Evolutionary conservation across 37 sponge, comb jelly and placozoan genomes (phyloP), one percentile per base, ranked within the genome.

Genomic region (Aphrocallistes beatrix): DNA sequence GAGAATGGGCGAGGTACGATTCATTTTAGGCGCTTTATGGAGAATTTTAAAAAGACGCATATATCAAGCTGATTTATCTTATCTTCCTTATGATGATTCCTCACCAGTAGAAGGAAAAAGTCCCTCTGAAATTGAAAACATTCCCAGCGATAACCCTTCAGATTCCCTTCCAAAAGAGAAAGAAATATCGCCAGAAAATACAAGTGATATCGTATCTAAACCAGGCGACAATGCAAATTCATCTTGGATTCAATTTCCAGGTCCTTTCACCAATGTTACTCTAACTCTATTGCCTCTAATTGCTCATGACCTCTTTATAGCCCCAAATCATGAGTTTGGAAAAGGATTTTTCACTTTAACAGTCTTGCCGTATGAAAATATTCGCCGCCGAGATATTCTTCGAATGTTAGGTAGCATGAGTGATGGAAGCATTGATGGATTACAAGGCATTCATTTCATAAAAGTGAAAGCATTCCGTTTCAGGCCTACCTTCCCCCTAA

Each of bases 381-480:
- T 60, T 30, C 10, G 75, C 34, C 75, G 75, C 21, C 25, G 10
- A 28, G 28, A 60, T 19, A 28, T 60, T 25, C 21, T 60, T 25
- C 75, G n/a, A 60, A 19, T 60, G 21, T 6, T 60, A 8, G 75
- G 34, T 60, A 60, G 21, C 21, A 32, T 60, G 25, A 60, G n/a
- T 3, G 75, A 60, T 32, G 75, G n/a, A 8, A 60, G n/a, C n/a
- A 32, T 60, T 3, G 75, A 21, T 28, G 34, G 34, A 32, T 60
- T 60, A 8, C 28, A 3, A 25, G 1, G 8, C 1, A 8, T 60
- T 13, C 10, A 21, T 60, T 60, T 60, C 34, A 60, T 28, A 19
- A 60, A 60, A 60, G 21, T 60, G 8, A 60, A 60, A 28, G 75
- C 75, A 3, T 60, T 60, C n/a, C 75, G 75, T 60, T 60, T 60